phyloP scores from a whole-genome alignment of 2,797 vertebrate genomes.

The Pelochelys cantorii region DNA sequence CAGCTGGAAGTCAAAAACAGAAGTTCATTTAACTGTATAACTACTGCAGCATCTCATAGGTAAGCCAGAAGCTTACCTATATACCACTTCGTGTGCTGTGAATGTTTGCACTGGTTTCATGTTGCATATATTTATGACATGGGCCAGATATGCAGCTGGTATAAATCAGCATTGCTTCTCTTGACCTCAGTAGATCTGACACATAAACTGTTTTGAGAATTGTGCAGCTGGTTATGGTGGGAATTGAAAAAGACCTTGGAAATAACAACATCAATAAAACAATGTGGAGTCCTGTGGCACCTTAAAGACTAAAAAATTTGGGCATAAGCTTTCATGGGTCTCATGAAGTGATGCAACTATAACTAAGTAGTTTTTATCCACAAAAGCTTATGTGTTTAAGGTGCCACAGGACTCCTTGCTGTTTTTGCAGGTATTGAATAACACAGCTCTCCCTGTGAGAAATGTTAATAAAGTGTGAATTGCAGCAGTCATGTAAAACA shows the following conservation, averaged over 20 bases:
- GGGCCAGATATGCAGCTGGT: not conserved
- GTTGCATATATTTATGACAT: accelerated
- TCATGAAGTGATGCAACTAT: no score
- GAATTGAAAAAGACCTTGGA: not conserved
- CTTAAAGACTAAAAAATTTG: no score
- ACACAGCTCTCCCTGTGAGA: no score
- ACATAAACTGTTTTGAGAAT: not conserved
- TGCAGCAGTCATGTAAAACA: not conserved
- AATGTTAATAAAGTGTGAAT: not conserved
- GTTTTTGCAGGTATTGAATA: no score
- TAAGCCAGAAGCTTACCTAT: not conserved
- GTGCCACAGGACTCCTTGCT: no score
- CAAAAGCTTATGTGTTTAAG: no score
- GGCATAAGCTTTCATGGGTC: no score
- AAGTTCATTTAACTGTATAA: slow-evolving; percentile 23
- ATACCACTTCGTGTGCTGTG: accelerated
- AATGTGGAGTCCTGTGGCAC: no score
- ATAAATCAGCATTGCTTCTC: not conserved
- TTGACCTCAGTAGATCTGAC: not conserved
- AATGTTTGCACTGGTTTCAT: not conserved
- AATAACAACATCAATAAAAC: no score
- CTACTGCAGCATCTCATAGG: not conserved
- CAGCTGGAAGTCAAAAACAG: slow-evolving; percentile 42
- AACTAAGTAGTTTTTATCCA: no score
- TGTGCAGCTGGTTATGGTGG: not conserved